These are phyloP conservation scores for Macrocentrus cingulum DNA, from an alignment of 1,140 invertebrate genomes.

Conservation along the genomic window DNA sequence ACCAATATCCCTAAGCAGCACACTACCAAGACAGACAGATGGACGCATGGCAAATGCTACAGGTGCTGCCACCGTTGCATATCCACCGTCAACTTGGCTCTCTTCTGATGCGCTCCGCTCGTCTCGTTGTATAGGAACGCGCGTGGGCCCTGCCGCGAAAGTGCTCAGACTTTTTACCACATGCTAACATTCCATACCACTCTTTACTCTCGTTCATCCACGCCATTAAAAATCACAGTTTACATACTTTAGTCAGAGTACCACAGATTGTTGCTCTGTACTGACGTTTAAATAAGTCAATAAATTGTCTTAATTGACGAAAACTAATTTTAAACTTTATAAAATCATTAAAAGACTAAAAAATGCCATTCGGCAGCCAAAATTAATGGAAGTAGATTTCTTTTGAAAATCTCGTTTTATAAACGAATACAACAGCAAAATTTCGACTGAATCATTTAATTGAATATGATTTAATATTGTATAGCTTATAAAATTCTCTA, in stretches of 20 bases:
- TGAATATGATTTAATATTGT: too few relatives aligned
- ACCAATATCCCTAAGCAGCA: slow-evolving; percentile 30
- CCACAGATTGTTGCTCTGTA: too few relatives aligned
- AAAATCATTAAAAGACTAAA: too few relatives aligned
- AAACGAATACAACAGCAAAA: too few relatives aligned
- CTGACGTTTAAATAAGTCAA: too few relatives aligned
- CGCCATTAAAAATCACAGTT: neutral
- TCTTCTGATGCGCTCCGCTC: slow-evolving; percentile 21
- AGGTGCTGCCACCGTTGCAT: slow-evolving; percentile 37
- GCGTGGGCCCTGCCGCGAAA: slow-evolving; percentile 23
- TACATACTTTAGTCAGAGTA: slow-evolving; percentile 22
- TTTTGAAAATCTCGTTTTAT: too few relatives aligned
- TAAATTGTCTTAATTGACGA: too few relatives aligned
- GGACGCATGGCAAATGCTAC: slow-evolving; percentile 37
- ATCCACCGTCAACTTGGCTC: slow-evolving; percentile 20
- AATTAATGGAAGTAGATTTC: too few relatives aligned
- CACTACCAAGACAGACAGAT: slow-evolving; percentile 41
- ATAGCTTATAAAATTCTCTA: too few relatives aligned
- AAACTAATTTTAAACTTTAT: too few relatives aligned
- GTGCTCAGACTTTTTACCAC: slow-evolving; percentile 39
- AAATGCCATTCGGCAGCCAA: too few relatives aligned
- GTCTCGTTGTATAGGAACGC: slow-evolving; percentile 2
- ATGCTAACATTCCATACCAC: slow-evolving; percentile 43
- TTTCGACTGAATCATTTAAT: too few relatives aligned
- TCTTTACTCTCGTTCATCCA: neutral